These are phyloP conservation scores for Crotalus viridis DNA, from an alignment of 2,113 vertebrate genomes.

Conservation along the genomic window DNA sequence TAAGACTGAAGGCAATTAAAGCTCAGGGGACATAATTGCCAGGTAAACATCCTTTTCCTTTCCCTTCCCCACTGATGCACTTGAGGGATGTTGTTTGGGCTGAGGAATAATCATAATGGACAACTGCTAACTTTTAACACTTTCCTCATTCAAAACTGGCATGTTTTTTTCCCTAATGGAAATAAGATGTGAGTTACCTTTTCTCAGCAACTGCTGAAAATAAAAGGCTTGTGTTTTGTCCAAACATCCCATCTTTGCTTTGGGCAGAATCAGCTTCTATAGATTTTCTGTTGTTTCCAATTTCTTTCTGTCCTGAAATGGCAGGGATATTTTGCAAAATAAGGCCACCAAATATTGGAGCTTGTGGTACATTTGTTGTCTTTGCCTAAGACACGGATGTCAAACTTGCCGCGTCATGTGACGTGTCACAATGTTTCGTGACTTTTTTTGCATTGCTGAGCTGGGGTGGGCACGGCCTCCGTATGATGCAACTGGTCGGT, in stretches of 20 bases:
- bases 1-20: slow-evolving; percentile 39
- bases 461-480: no score
- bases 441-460: no score
- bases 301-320: not conserved
- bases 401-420: no score
- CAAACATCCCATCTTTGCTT: not conserved
- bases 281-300: not conserved
- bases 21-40: slow-evolving; percentile 26
- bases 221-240: not conserved
- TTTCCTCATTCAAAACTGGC: not conserved
- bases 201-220: not conserved
- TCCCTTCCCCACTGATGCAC: slow-evolving; percentile 5
- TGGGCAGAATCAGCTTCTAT: not conserved
- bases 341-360: not conserved
- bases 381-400: not conserved
- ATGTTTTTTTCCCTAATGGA: not conserved
- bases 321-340: not conserved
- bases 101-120: not conserved
- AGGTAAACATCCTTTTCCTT: slow-evolving; percentile 18
- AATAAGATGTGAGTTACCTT: not conserved
- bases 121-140: not conserved
- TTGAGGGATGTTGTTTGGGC: slow-evolving; percentile 26
- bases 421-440: no score
- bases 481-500: no score
- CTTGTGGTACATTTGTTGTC: not conserved